phyloP scores from a whole-genome alignment of 2,113 vertebrate species.

The Ceyx melanurus region DNA sequence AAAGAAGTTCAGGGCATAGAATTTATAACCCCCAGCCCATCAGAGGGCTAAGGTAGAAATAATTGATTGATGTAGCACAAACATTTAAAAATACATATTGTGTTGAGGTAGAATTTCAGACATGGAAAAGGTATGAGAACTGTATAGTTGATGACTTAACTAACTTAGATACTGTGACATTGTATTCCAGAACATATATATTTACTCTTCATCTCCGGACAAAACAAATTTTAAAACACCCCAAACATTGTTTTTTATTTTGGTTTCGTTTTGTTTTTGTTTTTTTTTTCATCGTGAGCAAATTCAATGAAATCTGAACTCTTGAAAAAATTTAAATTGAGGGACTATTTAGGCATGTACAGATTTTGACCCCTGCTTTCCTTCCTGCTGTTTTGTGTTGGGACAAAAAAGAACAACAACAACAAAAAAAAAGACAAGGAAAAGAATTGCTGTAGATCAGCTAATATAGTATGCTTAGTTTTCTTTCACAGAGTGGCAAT shows the following conservation, averaged over 20 bases:
- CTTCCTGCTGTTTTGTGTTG: neutral
- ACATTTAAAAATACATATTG: slow-evolving; percentile 41
- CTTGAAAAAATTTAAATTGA: neutral
- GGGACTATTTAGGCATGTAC: neutral
- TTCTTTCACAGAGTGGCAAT: neutral
- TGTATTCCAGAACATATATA: neutral
- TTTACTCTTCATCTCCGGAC: neutral
- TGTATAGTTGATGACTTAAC: neutral
- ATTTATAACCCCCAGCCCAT: slow-evolving; percentile 26
- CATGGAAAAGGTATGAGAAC: neutral
- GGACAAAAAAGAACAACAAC: neutral
- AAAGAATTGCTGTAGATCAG: neutral
- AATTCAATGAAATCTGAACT: neutral
- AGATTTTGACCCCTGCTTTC: neutral
- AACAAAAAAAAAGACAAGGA: neutral
- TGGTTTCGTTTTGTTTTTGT: neutral
- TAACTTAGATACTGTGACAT: neutral
- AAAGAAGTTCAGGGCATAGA: slow-evolving; percentile 29
- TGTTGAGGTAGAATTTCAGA: slow-evolving; percentile 40
- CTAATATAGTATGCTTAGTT: neutral
- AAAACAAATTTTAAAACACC: neutral
- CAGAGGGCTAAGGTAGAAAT: slow-evolving; percentile 45
- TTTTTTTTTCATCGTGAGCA: neutral
- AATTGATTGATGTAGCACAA: slow-evolving; percentile 29
- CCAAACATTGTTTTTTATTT: neutral